Evolutionary conservation across 2,797 vertebrate genomes (phyloP).

Genomic region (Pseudochromis fuscus): DNA sequence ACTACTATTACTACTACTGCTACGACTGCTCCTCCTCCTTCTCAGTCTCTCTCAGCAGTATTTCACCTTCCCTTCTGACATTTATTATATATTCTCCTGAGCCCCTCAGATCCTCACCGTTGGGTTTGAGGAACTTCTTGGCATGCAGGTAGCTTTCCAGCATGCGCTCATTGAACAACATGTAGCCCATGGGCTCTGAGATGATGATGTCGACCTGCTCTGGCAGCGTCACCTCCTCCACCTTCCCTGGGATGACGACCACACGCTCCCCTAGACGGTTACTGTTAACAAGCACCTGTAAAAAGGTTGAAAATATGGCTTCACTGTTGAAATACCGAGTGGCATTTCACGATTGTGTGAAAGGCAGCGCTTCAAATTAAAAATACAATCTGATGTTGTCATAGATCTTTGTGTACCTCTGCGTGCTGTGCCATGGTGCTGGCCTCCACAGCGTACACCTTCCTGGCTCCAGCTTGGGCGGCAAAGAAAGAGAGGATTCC

Average conservation of each 20-base stretch:
- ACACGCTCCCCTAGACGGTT: conserved; percentile 95
- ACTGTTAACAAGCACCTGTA: conserved; percentile 95
- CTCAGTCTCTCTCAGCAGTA: neutral
- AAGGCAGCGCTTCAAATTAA: neutral
- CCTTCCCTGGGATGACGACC: conserved; percentile 94
- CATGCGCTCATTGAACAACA: conserved; percentile 99
- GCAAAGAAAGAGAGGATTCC: conserved; percentile 98
- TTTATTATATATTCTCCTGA: neutral
- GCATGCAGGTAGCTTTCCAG: conserved; percentile 98
- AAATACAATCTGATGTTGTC: neutral
- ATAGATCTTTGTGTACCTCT: conserved; percentile 81
- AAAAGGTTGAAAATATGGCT: no score
- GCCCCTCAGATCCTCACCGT: conserved; percentile 81
- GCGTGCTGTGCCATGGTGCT: conserved; percentile 98
- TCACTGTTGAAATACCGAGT: no score
- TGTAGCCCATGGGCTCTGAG: conserved; percentile 99
- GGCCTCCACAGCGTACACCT: conserved; percentile 97
- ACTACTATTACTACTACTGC: no score
- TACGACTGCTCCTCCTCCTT: neutral
- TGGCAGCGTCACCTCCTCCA: conserved; percentile 93
- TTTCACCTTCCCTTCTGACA: neutral
- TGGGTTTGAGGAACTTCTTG: conserved; percentile 97
- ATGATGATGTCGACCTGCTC: conserved; percentile 98
- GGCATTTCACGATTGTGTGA: no score
- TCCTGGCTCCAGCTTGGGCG: conserved; percentile 94